A percentile compares a stretch with the other conserved stretches of the same genome.
Conservation (phyloP, 2,888 invertebrate species). For the Dicyrtomina minuta region DNA sequence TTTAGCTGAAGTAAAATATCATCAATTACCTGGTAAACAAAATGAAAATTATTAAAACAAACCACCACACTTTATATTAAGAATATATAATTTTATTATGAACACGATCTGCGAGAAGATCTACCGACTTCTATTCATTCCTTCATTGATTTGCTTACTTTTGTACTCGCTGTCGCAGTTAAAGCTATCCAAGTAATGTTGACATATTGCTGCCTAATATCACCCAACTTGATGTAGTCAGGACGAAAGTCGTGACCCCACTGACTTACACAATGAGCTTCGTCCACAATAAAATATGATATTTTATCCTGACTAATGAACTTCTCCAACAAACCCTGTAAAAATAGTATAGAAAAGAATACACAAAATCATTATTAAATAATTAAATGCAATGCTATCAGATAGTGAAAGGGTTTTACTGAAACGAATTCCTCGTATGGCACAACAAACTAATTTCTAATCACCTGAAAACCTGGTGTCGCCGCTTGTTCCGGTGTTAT, state of each 20-base stretch:
- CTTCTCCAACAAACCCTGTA: constrained; percentile 60
- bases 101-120: no score
- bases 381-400: neutral
- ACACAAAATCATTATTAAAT: neutral
- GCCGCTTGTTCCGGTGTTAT: constrained; percentile 96
- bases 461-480: constrained; percentile 69
- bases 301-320: constrained; percentile 75
- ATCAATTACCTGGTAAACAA: constrained; percentile 67
- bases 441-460: neutral
- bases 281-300: constrained; percentile 91
- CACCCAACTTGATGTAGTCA: constrained; percentile 86
- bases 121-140: no score
- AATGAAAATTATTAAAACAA: no score
- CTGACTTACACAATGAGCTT: constrained; percentile 96
- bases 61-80: constrained; percentile 17
- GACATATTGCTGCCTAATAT: constrained; percentile 65
- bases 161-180: constrained; percentile 87
- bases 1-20: constrained; percentile 78
- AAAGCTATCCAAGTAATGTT: constrained; percentile 83
- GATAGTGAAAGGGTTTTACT: no score
- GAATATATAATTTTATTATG: constrained; percentile 57
- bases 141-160: constrained; percentile 58
- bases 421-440: no score
- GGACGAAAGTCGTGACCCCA: constrained; percentile 99
- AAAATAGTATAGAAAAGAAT: neutral